phyloP scores from a whole-genome alignment of 2,113 vertebrate genomes.

The Salvelinus sp. region DNA sequence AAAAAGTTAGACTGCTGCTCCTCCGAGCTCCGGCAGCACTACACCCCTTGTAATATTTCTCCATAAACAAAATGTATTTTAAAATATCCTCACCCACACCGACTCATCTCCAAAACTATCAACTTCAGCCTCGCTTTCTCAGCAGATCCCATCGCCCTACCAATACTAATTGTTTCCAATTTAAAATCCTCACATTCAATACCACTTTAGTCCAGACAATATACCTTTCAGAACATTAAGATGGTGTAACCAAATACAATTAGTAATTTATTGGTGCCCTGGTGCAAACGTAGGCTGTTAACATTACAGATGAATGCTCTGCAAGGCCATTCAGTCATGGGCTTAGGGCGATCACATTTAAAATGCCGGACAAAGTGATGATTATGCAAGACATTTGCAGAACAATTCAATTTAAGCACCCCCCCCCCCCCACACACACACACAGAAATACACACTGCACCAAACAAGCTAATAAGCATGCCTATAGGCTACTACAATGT shows the following conservation, averaged over 20 bases:
- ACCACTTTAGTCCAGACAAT: too few species aligned
- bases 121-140: neutral
- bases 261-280: conserved; percentile 35
- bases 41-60: too few species aligned
- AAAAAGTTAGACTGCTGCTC: too few species aligned
- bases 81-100: neutral
- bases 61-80: too few species aligned
- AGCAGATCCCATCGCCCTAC: neutral
- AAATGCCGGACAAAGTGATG: too few species aligned
- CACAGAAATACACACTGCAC: too few species aligned
- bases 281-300: conserved; percentile 19
- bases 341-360: neutral
- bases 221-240: neutral
- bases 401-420: too few species aligned
- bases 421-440: too few species aligned
- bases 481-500: too few species aligned
- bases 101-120: neutral
- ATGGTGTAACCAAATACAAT: conserved; percentile 12
- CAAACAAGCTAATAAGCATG: too few species aligned
- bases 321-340: conserved; percentile 22
- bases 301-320: conserved; percentile 25
- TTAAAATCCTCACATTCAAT: conserved; percentile 20
- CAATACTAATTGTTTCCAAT: neutral
- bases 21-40: too few species aligned
- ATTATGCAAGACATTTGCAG: too few species aligned